Evolutionary conservation across 2,888 invertebrate species (phyloP).

Genomic region (Stomorhina lunata): DNA sequence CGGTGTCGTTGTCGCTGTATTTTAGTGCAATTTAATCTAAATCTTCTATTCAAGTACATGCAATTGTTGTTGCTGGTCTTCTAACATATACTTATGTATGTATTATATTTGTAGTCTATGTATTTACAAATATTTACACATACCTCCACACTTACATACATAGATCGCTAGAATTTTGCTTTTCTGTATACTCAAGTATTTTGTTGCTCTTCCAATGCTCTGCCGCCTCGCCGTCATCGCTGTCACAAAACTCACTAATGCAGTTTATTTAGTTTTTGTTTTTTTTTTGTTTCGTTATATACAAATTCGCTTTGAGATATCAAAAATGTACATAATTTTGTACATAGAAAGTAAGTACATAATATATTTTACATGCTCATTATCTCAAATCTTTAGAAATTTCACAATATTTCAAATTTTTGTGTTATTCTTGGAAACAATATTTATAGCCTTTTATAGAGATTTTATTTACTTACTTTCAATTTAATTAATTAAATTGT

Average conservation of each 20-base stretch:
- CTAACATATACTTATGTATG: background rate
- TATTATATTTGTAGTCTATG: too few species aligned
- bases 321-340: background rate
- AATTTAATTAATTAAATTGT: too few species aligned
- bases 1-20: background rate
- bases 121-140: background rate
- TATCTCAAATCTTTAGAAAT: background rate
- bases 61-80: conserved; percentile 8
- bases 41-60: conserved; percentile 37
- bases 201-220: background rate
- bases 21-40: conserved; percentile 48
- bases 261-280: conserved; percentile 6
- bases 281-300: background rate
- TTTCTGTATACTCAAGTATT: background rate
- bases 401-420: background rate
- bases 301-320: conserved; percentile 13
- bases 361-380: background rate
- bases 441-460: too few species aligned
- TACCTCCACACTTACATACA: too few species aligned
- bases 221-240: background rate
- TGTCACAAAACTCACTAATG: background rate
- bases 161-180: background rate
- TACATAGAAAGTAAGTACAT: background rate
- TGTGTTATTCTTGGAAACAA: too few species aligned
- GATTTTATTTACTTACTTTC: background rate